Evolutionary conservation across 2,797 vertebrate genomes (phyloP), one percentile per base, ranked within the genome.

Genomic region (Podarcis siculus): DNA sequence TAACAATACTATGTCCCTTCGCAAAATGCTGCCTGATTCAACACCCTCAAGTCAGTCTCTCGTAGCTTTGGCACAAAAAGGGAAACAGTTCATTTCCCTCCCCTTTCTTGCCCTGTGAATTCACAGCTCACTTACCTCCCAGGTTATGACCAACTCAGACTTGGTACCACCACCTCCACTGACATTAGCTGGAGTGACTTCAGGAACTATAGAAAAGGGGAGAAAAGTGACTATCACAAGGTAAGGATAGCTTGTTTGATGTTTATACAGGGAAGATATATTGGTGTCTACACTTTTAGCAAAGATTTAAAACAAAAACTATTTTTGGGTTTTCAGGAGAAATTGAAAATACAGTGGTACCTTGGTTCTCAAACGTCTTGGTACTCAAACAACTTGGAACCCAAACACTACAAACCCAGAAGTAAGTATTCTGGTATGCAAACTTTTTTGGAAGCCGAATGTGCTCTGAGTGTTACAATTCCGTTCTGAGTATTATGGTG

Each of bases 91-190:
- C 1, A 42, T 61, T n/a, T 32, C 37, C 79, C 32, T 10, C 45
- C 19, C 76, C 27, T 61, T n/a, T 32, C 37, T 71, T n/a, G 8
- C 45, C 8, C 76, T 5, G 27, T 13, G n/a, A 75, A 85, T 82
- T 49, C 64, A 30, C 27, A 49, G 78, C 75, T 78, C 37, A 55
- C 94, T 98, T 97, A 99, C 99, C 98, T 99, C 98, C 98, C 98
- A 99, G 35, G 98, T 99, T 95, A 99, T 99, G 96, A 99, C 98
- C 97, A 99, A 98, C 96, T 99, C 99, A 0, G 98, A 99, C 92
- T 98, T 98, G 96, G 98, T 99, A 93, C 99, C 99, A 86, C 98
- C 99, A 25, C 99, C 99, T 95, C 99, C 99, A 1, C 98, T 99
- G 96, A 99, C 98, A 1, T 98, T 99, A 49, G 98, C 98, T 3